Conservation (phyloP, 2,888 invertebrate species). For the Neuroscelio doddi region DNA sequence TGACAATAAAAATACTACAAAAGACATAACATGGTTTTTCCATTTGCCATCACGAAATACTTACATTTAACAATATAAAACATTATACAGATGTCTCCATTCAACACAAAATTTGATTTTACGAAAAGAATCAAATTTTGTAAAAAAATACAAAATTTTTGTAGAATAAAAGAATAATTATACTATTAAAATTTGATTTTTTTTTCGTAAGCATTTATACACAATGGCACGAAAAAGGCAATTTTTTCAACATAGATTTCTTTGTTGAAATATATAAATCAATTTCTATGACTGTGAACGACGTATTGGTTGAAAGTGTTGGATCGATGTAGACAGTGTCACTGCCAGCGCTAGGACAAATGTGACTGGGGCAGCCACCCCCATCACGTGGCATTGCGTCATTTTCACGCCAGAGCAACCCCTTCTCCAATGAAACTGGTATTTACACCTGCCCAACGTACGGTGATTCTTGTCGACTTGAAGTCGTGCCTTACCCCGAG, state of each 20-base stretch:
- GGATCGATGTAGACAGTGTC: constrained; percentile 40
- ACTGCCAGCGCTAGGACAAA: constrained; percentile 44
- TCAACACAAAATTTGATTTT: too few relatives aligned
- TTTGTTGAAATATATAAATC: background rate
- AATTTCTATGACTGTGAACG: background rate
- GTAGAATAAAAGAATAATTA: too few relatives aligned
- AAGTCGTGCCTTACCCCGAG: constrained; percentile 21
- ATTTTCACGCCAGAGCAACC: constrained; percentile 28
- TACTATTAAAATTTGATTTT: too few relatives aligned
- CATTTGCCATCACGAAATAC: too few relatives aligned
- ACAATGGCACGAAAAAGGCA: too few relatives aligned
- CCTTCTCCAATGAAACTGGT: constrained; percentile 19
- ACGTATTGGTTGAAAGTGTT: background rate
- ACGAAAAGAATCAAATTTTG: too few relatives aligned
- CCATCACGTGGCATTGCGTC: constrained; percentile 40
- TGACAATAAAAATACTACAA: too few relatives aligned
- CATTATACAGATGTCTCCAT: too few relatives aligned
- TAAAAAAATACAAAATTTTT: background rate
- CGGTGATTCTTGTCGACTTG: constrained; percentile 13
- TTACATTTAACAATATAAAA: too few relatives aligned
- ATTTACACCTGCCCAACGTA: constrained; percentile 13
- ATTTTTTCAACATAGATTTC: background rate
- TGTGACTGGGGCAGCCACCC: constrained; percentile 41
- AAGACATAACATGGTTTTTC: too few relatives aligned
- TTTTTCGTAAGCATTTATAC: too few relatives aligned